Evolutionary conservation across 1,140 invertebrate genomes (phyloP), one percentile per base, ranked within the genome.

Genomic region (Lanistes nyassanus): DNA sequence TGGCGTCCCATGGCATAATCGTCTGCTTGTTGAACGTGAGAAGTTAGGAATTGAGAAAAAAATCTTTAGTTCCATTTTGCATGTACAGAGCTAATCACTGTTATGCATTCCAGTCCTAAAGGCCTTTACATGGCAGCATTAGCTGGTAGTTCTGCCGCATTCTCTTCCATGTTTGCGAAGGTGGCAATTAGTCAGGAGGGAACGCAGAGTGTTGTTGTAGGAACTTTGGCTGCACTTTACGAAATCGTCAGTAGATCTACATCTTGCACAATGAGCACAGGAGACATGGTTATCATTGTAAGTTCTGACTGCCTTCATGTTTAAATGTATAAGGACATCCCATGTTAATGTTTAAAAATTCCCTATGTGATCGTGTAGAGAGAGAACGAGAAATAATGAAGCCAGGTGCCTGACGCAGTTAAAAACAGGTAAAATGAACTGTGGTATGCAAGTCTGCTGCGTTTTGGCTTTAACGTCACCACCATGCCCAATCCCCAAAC

Each of bases 91-190:
- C 5, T 16, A 36, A 21, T 21, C 66, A 7, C 23, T 68, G 66
- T 51, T 47, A 42, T 47, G 56, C 23, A 16, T n/a, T 19, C 55
- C 3, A 37, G n/a, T n/a, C 23, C 37, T 31, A 64, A 68, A 53
- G 77, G 77, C 11, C 53, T 82, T 26, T 66, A 76, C 65, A 51
- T 85, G 34, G 83, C 84, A 37, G 58, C 79, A 16, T 73, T 79
- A 21, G 83, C 84, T 34, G 84, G 84, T 5, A 60, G 68, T 60
- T 82, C 82, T 79, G 84, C 84, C 51, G 82, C 84, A 0, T 58
- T 82, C 21, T 83, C 81, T n/a, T 86, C 84, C 3, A 74, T 81
- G 9, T 81, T 69, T 68, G 84, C 84, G 7, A 86, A 86, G 74
- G 73, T 84, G 19, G 84, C 82, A 29, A 76, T 81, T 26, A 76